Conservation (phyloP, 2,888 invertebrate genomes). For the Cinara cedri region DNA sequence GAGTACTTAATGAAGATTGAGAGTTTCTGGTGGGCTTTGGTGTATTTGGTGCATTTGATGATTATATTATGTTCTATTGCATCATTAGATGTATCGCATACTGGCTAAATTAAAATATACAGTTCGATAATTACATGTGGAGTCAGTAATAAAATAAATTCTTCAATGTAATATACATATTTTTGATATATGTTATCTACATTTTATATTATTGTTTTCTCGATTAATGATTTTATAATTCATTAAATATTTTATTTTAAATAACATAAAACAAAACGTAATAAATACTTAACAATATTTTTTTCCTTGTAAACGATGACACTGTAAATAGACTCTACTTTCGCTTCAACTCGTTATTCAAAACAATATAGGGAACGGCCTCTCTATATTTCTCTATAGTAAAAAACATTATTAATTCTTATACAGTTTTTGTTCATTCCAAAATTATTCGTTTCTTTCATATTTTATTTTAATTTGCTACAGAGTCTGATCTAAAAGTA, state of each 20-base stretch:
- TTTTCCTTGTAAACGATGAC: background rate
- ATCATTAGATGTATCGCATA: background rate
- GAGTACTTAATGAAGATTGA: background rate
- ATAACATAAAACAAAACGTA: slow-evolving; percentile 2
- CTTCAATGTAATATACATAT: too few relatives aligned
- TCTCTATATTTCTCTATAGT: too few relatives aligned
- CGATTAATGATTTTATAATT: slow-evolving; percentile 6
- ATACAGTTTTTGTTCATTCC: too few relatives aligned
- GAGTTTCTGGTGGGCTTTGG: background rate
- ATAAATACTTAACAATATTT: background rate
- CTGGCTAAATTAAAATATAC: background rate
- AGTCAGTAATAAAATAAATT: background rate
- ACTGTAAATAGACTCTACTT: too few relatives aligned
- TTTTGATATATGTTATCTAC: slow-evolving; percentile 1
- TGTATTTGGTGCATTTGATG: background rate
- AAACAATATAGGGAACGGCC: too few relatives aligned
- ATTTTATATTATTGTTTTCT: slow-evolving; percentile 1
- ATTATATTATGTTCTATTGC: background rate
- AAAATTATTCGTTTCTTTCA: too few relatives aligned
- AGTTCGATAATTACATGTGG: background rate
- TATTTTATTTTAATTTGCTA: too few relatives aligned
- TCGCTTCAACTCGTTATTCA: too few relatives aligned
- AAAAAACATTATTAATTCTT: too few relatives aligned
- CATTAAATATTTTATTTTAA: background rate
- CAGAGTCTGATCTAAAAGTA: too few relatives aligned